Percentiles rank a stretch among this genome's conserved stretches.
These are phyloP conservation scores for Noctua comes DNA, from an alignment of 2,888 invertebrate genomes.

Conservation along the genomic window DNA sequence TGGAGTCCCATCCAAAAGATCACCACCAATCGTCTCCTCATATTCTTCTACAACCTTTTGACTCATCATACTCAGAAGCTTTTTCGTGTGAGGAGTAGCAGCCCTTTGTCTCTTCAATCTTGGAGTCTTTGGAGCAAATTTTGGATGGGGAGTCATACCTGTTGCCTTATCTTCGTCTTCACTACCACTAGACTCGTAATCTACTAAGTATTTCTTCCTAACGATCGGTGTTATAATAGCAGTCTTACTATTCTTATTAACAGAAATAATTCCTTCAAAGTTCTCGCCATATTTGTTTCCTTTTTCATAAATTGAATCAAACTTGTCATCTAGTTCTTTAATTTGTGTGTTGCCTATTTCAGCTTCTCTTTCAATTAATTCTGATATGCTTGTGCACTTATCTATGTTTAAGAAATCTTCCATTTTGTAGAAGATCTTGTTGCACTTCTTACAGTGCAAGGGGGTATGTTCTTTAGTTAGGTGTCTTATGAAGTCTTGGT, in stretches of 20 bases:
- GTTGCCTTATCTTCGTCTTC: constrained; percentile 72
- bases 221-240: constrained; percentile 85
- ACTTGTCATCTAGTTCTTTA: constrained; percentile 78
- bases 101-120: constrained; percentile 76
- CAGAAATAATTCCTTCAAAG: constrained; percentile 79
- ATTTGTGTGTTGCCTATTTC: constrained; percentile 59
- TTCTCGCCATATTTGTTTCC: constrained; percentile 71
- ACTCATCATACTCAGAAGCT: constrained; percentile 76
- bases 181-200: constrained; percentile 84
- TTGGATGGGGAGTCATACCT: constrained; percentile 76
- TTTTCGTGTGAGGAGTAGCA: constrained; percentile 85
- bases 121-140: constrained; percentile 78
- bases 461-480: constrained; percentile 81
- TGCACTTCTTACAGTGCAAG: constrained; percentile 83
- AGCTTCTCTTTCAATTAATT: constrained; percentile 73
- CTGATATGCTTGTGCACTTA: constrained; percentile 83
- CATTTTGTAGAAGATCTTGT: constrained; percentile 80
- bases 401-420: constrained; percentile 81
- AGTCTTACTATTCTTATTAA: constrained; percentile 81
- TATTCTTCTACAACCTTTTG: constrained; percentile 80
- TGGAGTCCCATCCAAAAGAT: constrained; percentile 69
- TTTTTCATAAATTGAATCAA: constrained; percentile 83
- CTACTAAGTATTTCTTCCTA: constrained; percentile 81
- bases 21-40: constrained; percentile 74
- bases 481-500: constrained; percentile 79